Evolutionary conservation across 2,797 vertebrate genomes (phyloP).

Genomic region (Liasis olivaceus): DNA sequence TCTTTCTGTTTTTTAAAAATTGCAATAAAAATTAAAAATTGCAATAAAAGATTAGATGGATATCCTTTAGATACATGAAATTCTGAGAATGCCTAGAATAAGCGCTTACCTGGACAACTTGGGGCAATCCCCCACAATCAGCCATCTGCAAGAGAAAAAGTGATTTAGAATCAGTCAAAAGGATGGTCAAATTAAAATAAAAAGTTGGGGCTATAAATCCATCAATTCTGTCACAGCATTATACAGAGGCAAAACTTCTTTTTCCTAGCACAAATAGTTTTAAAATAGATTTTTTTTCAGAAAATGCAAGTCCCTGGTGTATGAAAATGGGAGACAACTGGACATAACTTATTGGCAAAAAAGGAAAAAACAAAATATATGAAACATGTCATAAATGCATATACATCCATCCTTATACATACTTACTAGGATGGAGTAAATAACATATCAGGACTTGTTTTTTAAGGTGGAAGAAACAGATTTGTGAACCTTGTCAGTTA

Average conservation of each 20-base stretch:
- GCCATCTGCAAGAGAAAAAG: constrained; percentile 84
- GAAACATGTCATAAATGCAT: not conserved
- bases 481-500: not conserved
- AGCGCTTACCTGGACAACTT: constrained; percentile 90
- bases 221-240: not conserved
- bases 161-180: not conserved
- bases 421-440: not conserved
- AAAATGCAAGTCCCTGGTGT: not conserved
- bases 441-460: not conserved
- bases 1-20: not conserved
- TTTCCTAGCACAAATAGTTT: not conserved
- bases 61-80: not conserved
- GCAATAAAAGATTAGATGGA: not conserved
- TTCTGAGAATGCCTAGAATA: accelerated
- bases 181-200: not conserved
- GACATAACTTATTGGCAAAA: not conserved
- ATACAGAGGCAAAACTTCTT: not conserved
- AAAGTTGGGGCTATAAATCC: not conserved
- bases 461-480: not conserved
- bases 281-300: not conserved
- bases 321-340: not conserved
- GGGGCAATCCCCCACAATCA: constrained; percentile 92
- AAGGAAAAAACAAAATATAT: not conserved
- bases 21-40: not conserved
- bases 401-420: not conserved